Conservation (phyloP, 1,140 invertebrate genomes). For the Panulirus ornatus region DNA sequence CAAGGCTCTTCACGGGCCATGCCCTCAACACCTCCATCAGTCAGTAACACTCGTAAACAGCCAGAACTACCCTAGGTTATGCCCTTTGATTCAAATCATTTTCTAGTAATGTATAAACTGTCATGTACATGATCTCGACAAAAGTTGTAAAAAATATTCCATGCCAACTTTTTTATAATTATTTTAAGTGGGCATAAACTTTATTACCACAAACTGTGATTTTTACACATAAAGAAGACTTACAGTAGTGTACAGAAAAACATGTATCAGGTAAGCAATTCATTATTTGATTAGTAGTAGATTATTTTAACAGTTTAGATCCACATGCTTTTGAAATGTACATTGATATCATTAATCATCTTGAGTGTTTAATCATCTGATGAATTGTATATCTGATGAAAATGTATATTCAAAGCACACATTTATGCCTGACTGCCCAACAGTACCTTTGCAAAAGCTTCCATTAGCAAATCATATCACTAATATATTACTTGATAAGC, state of each 20-base stretch:
- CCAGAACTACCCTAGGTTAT: slow-evolving; percentile 40
- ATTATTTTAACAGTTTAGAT: no score
- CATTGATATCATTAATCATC: not conserved
- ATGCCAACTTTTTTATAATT: not conserved
- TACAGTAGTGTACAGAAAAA: slow-evolving; percentile 4
- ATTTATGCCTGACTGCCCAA: not conserved
- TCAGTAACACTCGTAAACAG: slow-evolving; percentile 48
- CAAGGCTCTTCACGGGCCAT: slow-evolving; percentile 78
- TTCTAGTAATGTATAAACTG: not conserved
- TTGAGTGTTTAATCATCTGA: not conserved
- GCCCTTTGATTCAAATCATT: not conserved
- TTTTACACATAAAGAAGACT: not conserved
- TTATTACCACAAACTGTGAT: not conserved
- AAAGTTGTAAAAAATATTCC: not conserved
- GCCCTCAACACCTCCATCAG: slow-evolving; percentile 78
- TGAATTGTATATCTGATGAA: slow-evolving; percentile 11
- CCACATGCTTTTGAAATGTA: no score
- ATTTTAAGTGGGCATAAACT: not conserved
- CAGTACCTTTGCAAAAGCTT: not conserved
- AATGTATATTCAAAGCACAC: slow-evolving; percentile 8
- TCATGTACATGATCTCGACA: not conserved
- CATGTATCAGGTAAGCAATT: not conserved
- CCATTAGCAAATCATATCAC: not conserved
- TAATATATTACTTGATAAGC: not conserved
- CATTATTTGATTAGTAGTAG: not conserved